Evolutionary conservation across 2,113 vertebrate genomes (phyloP).

Genomic region (Ictalurus punctatus): DNA sequence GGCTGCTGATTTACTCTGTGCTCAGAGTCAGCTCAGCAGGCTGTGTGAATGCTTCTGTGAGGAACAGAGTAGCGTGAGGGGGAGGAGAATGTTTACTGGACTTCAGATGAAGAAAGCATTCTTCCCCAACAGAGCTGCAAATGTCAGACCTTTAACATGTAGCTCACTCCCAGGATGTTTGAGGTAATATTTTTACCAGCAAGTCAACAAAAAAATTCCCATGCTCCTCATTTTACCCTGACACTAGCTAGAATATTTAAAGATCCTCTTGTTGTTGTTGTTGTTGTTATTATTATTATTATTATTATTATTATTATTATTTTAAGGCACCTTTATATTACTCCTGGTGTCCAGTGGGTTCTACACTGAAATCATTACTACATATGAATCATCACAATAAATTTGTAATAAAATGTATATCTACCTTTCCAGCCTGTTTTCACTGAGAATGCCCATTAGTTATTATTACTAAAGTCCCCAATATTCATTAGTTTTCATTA

Average conservation of each 20-base stretch:
- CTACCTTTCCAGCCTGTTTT: background rate
- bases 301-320: background rate
- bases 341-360: background rate
- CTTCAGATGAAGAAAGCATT: background rate
- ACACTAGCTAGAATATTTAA: background rate
- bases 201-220: background rate
- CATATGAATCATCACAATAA: background rate
- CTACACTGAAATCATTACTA: background rate
- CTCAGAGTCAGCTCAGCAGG: conserved; percentile 18
- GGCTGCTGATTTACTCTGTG: conserved; percentile 30
- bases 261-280: background rate
- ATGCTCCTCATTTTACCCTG: background rate
- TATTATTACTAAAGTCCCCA: background rate
- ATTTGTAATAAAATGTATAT: background rate
- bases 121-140: conserved; percentile 29
- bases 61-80: conserved; percentile 9
- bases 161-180: background rate
- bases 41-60: background rate
- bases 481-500: background rate
- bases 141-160: conserved; percentile 26
- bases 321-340: background rate
- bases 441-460: background rate
- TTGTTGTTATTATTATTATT: conserved; percentile 8
- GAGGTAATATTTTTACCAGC: background rate
- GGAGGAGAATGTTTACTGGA: background rate